Evolutionary conservation across 2,113 vertebrate species (phyloP), one percentile per base, ranked within the genome.

Genomic region (Malurus melanocephalus): DNA sequence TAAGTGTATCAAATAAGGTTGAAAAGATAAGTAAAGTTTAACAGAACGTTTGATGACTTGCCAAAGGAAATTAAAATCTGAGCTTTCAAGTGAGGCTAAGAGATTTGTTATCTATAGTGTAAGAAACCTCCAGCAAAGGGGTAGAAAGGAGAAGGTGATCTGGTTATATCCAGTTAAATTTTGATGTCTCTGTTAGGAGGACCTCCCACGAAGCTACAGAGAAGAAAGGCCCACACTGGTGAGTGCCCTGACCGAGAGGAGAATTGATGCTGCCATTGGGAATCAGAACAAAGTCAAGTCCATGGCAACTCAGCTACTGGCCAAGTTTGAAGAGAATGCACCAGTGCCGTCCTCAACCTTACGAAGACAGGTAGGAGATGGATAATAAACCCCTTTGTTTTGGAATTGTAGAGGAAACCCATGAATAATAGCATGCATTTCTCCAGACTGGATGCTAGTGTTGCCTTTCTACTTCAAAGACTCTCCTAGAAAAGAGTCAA

Each of bases 201-300:
- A 99, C 13, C 82, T 85, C 10, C 97, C 96, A 16, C 96, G 97
- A 80, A 88, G 61, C 52, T 91, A 89, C 64, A 90, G 97, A 86
- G 98, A 98, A 30, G 98, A 98, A 60, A 96, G 97, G 77, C 96
- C 98, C 6, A 95, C 95, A 0, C 85, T 97, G 76, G 96, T 97
- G 24, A 97, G 97, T 0, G 85, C 97, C 28, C 94, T 98, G 89
- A 96, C 97, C 0, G 98, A 99, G 78, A 98, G 98, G 72, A 98
- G 96, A 79, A 95, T 97, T n/a, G 98, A 98, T 28, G 94, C 95
- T 18, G 85, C 97, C 8, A 68, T 97, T 17, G 98, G 97, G 21
- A 99, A 99, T 96, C 97, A 99, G 96, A 99, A 99, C 97, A 99
- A 99, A 96, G 99, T 99, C 93, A 99, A 99, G 94, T 98, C 98